A percentile compares a stretch with the other conserved stretches of the same genome.
Conservation (phyloP, 1,140 invertebrate species). For the Aphelenchoides avenae region DNA sequence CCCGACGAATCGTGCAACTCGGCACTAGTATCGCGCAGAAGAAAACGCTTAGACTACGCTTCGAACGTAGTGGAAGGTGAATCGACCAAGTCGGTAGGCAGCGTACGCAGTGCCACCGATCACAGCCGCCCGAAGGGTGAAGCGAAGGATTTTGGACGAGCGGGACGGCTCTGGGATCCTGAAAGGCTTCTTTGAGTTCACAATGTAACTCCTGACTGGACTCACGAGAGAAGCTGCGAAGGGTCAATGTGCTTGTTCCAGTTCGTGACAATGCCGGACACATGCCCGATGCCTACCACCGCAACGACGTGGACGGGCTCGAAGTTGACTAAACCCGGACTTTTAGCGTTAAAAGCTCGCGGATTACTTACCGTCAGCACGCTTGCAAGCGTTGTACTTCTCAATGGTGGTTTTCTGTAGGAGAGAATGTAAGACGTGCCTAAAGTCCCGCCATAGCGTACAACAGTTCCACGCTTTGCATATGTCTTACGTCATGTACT, state of each 20-base stretch:
- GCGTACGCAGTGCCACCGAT: constrained; percentile 12
- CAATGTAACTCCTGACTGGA: too few species aligned
- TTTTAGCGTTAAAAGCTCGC: neutral
- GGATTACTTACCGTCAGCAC: constrained; percentile 27
- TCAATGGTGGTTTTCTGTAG: constrained; percentile 34
- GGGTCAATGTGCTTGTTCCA: constrained; percentile 48
- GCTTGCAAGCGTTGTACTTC: constrained; percentile 43
- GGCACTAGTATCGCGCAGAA: neutral
- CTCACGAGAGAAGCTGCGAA: constrained; percentile 35
- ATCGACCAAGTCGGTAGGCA: constrained; percentile 23
- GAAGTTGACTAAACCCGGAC: constrained; percentile 27
- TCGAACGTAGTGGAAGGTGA: constrained; percentile 13
- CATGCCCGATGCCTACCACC: constrained; percentile 57
- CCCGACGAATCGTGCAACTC: neutral
- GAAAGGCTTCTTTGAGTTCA: constrained; percentile 9
- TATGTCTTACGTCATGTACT: constrained; percentile 38
- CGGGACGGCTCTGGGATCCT: constrained; percentile 28
- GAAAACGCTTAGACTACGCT: neutral
- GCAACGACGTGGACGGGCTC: constrained; percentile 53
- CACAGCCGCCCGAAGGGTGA: constrained; percentile 11
- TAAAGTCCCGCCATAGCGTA: constrained; percentile 25
- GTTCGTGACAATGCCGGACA: constrained; percentile 46
- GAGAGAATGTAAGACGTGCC: constrained; percentile 42
- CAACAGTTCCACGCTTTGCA: neutral
- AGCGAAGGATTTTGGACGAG: constrained; percentile 12